Conservation (phyloP, 2,797 vertebrate genomes). For the Micromesistius poutassou region DNA sequence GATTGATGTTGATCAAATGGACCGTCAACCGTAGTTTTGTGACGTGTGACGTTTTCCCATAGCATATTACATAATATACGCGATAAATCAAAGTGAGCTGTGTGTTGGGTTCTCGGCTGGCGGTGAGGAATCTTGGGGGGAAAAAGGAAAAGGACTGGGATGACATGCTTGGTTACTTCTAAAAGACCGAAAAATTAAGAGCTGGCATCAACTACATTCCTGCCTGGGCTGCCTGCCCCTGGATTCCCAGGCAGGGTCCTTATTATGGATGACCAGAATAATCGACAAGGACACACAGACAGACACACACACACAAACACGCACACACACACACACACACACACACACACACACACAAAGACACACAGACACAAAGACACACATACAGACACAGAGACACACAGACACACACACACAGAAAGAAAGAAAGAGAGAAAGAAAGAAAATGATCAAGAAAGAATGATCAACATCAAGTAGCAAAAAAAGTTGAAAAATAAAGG, state of each 20-base stretch:
- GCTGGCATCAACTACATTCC: constrained; percentile 33
- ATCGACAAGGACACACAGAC: no score
- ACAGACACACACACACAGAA: not conserved
- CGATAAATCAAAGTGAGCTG: not conserved
- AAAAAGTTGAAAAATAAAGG: not conserved
- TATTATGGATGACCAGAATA: not conserved
- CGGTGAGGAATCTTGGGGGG: constrained; percentile 3
- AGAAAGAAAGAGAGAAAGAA: not conserved
- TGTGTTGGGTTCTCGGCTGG: not conserved
- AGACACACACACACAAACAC: not conserved
- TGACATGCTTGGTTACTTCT: constrained; percentile 19
- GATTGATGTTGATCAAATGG: not conserved
- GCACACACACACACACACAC: not conserved
- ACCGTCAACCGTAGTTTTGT: not conserved
- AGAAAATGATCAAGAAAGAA: constrained; percentile 11
- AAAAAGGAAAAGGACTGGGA: constrained; percentile 8
- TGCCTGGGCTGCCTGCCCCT: constrained; percentile 4
- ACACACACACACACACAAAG: not conserved
- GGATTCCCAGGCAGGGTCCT: not conserved
- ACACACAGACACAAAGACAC: not conserved
- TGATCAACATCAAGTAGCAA: not conserved
- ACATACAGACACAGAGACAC: not conserved
- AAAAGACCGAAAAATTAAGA: constrained; percentile 9
- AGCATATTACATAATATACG: not conserved
- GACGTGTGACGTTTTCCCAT: not conserved